These are phyloP conservation scores for Umimayanthus chanpuru DNA, from an alignment of 92 coral and sea anemone species.

Conservation along the genomic window DNA sequence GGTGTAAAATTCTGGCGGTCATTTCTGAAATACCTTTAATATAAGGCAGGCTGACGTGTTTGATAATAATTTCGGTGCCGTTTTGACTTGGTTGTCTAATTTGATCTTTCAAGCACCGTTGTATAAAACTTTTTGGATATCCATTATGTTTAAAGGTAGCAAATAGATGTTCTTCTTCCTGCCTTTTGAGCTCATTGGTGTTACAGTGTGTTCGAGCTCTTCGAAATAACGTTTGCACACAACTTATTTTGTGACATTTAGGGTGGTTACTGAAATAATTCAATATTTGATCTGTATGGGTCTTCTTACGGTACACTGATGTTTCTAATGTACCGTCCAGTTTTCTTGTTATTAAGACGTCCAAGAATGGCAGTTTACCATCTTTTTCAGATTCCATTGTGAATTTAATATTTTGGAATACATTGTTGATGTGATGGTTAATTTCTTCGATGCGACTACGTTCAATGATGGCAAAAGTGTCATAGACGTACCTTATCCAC, in stretches of 20 bases:
- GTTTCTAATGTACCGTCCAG: neutral
- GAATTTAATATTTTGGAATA: neutral
- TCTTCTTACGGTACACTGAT: slow-evolving; percentile 7
- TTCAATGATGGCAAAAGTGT: neutral
- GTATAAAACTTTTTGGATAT: neutral
- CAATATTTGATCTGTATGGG: slow-evolving; percentile 18
- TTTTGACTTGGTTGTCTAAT: neutral
- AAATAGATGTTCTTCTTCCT: neutral
- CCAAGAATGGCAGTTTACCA: neutral
- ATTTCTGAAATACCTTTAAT: neutral
- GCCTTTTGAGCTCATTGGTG: neutral
- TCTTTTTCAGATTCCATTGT: slow-evolving; percentile 1
- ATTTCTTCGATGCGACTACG: neutral
- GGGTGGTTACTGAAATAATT: slow-evolving; percentile 31
- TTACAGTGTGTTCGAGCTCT: slow-evolving; percentile 18
- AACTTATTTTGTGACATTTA: neutral
- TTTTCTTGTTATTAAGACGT: neutral
- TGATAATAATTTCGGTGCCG: too few species aligned
- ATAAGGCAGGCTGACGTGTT: neutral
- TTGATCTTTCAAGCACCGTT: too few species aligned
- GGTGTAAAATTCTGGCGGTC: neutral
- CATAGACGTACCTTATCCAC: neutral
- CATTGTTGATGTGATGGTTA: neutral
- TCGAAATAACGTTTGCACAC: neutral
- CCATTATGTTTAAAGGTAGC: neutral